These are phyloP conservation scores for Zaprionus davidi DNA, from an alignment of 1,140 invertebrate species.

Conservation along the genomic window DNA sequence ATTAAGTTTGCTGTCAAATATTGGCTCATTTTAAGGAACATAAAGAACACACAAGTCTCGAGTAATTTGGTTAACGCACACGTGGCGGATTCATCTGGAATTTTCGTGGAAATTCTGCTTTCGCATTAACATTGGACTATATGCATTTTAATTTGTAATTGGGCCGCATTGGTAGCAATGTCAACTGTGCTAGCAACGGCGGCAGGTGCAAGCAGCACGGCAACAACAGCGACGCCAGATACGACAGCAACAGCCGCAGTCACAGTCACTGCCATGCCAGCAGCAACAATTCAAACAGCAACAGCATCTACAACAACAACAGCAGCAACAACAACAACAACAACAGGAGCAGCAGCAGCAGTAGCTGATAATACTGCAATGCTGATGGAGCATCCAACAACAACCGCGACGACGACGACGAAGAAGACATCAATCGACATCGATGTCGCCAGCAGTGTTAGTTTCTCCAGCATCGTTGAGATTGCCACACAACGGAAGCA, in stretches of 20 bases:
- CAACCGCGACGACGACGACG: background rate
- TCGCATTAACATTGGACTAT: constrained; percentile 69
- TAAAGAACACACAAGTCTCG: constrained; percentile 64
- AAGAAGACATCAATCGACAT: background rate
- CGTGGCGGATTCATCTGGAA: constrained; percentile 44
- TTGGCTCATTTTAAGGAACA: constrained; percentile 65
- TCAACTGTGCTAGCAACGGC: constrained; percentile 68
- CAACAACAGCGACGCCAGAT: constrained; percentile 39
- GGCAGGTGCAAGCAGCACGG: constrained; percentile 46
- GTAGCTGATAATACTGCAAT: background rate
- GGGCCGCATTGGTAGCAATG: constrained; percentile 69
- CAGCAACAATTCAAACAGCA: constrained; percentile 3
- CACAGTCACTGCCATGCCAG: constrained; percentile 30
- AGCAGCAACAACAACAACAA: no score
- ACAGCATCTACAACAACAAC: background rate
- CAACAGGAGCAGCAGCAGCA: background rate
- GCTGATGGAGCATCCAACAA: background rate
- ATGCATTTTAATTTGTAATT: constrained; percentile 68
- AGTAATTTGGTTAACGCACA: constrained; percentile 52
- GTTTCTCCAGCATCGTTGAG: background rate
- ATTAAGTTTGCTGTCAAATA: constrained; percentile 67
- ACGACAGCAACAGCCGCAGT: constrained; percentile 26
- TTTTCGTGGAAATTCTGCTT: constrained; percentile 48
- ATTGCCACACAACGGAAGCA: background rate
- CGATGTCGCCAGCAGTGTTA: background rate